Percentiles rank a stretch among this genome's conserved stretches.
phyloP scores from a whole-genome alignment of 2,888 invertebrate genomes.

The Tachina lurida region DNA sequence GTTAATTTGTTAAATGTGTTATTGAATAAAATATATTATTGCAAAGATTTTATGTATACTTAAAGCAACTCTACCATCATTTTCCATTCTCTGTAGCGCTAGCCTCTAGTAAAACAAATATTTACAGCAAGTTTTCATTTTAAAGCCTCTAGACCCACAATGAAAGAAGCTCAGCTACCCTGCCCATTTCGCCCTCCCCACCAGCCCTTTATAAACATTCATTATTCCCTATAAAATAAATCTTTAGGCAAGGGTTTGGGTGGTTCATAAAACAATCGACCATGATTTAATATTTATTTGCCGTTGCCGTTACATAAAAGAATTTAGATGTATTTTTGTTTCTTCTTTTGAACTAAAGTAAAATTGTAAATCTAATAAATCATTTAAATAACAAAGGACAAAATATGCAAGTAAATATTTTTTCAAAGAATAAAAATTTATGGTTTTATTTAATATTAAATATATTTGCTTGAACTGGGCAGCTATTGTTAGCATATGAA shows the following conservation, averaged over 20 bases:
- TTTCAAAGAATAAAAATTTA: constrained; percentile 22
- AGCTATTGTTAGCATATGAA: constrained; percentile 1
- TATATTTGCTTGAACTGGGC: background rate
- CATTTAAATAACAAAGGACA: constrained; percentile 45
- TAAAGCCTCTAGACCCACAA: background rate
- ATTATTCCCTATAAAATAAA: background rate
- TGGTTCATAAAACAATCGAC: background rate
- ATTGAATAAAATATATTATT: constrained; percentile 30
- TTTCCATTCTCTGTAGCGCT: background rate
- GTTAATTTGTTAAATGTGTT: constrained; percentile 2
- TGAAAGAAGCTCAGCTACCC: background rate
- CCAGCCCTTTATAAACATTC: background rate
- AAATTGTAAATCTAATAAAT: constrained; percentile 47
- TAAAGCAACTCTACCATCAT: background rate
- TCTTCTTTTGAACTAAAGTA: background rate
- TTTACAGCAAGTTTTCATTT: background rate
- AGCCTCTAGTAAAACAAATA: background rate
- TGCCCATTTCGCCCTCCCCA: background rate
- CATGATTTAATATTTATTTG: constrained; percentile 26
- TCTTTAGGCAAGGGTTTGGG: background rate
- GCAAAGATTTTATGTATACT: background rate
- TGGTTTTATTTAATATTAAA: constrained; percentile 37
- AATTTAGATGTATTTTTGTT: background rate
- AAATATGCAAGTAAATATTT: background rate
- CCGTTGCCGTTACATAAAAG: background rate